phyloP scores from a whole-genome alignment of 2,113 vertebrate species.

The Parotia lawesii region DNA sequence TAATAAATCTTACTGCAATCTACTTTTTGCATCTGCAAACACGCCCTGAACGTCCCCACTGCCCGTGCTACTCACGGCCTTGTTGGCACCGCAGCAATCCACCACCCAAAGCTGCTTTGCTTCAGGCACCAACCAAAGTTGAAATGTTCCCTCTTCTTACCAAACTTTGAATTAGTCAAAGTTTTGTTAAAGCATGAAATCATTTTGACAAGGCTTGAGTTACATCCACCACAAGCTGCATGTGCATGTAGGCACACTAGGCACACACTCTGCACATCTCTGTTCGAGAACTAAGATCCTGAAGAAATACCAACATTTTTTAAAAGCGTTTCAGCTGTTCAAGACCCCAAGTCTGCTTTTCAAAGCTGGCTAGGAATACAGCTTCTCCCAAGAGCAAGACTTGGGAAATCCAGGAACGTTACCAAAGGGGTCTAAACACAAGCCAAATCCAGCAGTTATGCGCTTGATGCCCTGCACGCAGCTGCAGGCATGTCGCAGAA shows the following conservation, averaged over 20 bases:
- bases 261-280: not conserved
- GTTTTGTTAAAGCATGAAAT: not conserved
- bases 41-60: not conserved
- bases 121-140: not conserved
- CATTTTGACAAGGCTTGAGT: not conserved
- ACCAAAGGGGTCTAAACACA: not conserved
- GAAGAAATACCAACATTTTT: not conserved
- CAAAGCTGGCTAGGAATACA: not conserved
- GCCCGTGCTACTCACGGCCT: not conserved
- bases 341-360: not conserved
- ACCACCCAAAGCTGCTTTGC: not conserved
- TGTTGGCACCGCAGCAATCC: fast-evolving
- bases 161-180: not conserved
- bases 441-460: not conserved
- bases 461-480: fast-evolving
- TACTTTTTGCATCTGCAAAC: not conserved
- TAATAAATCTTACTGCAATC: not conserved
- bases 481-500: not conserved
- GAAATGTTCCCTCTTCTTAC: not conserved
- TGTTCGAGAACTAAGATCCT: not conserved
- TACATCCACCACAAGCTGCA: not conserved
- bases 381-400: not conserved
- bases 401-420: not conserved
- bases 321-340: not conserved
- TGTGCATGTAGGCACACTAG: fast-evolving